Evolutionary conservation across 2,797 vertebrate species (phyloP), one percentile per base, ranked within the genome.

Genomic region (Adelosebastes latens): DNA sequence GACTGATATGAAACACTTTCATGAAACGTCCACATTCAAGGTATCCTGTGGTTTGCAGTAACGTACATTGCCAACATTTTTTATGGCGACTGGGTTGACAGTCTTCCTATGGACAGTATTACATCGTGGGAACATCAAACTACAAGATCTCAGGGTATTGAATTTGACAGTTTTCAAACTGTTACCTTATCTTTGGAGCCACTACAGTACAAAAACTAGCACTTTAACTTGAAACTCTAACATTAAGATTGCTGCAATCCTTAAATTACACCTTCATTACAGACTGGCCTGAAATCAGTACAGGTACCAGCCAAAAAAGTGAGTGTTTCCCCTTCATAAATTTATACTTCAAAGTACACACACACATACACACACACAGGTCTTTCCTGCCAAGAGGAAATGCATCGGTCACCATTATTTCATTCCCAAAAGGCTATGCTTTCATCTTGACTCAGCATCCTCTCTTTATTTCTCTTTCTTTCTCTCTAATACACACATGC

Each of bases 401-500:
- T 87, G 86, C 89, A 91, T 92, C 85, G 89, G 88, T 93, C 91
- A 89, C 88, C 86, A 92, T 89, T 82, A 84, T 92, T 88, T 79
- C 49, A 5, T 77, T 91, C 77, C 85, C 89, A 72, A 89, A 86
- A 91, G 89, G 88, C 82, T 16, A 2, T 2, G 77, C 90, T 93
- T 94, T 93, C 91, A 92, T 93, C 91, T 93, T 85, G 87, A 90
- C 88, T 93, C 87, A 84, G 89, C 86, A 80, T 82, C 84, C 86
- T 64, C 74, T 52, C 89, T 82, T 84, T 73, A 72, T 83, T 88
- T 86, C 83, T 60, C 77, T 68, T 79, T 85, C 83, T 86, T 85
- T 90, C 86, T 88, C 73, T 85, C 82, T 77, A 78, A 90, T 88
- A 80, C 84, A 61, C 84, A 80, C 84, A 86, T 82, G 83, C 78